Base-by-base conservation (phyloP, 2,113 vertebrate genomes). In the Oxygymnocypris stewartii region DNA sequence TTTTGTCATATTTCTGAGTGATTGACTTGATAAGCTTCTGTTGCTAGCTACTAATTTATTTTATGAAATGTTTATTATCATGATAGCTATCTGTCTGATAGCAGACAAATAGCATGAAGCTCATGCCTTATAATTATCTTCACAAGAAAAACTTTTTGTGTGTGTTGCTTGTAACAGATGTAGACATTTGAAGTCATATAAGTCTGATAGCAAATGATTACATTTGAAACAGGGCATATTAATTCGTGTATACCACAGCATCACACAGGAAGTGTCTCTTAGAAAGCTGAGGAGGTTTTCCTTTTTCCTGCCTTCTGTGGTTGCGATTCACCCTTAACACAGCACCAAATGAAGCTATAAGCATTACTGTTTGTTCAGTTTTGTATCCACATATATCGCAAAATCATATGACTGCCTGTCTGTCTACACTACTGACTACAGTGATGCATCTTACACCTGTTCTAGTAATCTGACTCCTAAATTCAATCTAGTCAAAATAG, bases 221-320 rank as follows among this genome's bases (percentile, higher is more conserved):
- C 16, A 31, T 42, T 16, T 25, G 31, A 74, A 13, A 35, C 3
- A 18, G 12, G 31, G n/a, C 59, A 63, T 20, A 82, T 79, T 11
- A 7, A 65, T 67, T 75, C 49, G 25, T 84, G 57, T 67, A 77
- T 71, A 85, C 88, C 69, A 51, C 23, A 18, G 42, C 16, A 54
- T 85, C 80, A 51, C 61, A 87, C 87, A 88, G 89, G 89, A 88
- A 87, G 80, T 37, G 59, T 79, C 86, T 90, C 79, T 87, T 87
- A 83, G 87, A 90, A 88, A 87, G 84, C 67, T 84, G 65, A 37
- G 59, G 71, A 73, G 73, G 51, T 65, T 79, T 81, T 79, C 28
- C 37, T 59, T 85, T 61, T 82, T 85, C 40, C 79, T 86, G 79
- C 84, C 25, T 87, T 42, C 47, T 86, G 88, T 73, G 88, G 86